These are phyloP conservation scores for Machimus rusticus DNA, from an alignment of 2,888 invertebrate genomes.

Conservation along the genomic window DNA sequence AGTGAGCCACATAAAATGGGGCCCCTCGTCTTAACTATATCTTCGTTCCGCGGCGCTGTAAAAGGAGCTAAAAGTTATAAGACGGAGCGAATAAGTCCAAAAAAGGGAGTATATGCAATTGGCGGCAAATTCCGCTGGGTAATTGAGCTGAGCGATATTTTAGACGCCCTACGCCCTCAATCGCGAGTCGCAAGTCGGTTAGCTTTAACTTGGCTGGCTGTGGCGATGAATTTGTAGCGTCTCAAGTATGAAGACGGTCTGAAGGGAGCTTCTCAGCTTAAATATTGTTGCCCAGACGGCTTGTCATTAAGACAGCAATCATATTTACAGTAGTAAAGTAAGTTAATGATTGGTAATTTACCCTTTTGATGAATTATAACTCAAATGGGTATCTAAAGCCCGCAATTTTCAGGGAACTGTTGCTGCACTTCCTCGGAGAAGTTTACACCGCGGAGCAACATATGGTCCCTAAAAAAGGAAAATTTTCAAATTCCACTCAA, in stretches of 20 bases:
- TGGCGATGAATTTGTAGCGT: background rate
- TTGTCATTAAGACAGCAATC: background rate
- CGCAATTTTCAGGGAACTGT: background rate
- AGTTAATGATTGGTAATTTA: background rate
- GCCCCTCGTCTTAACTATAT: background rate
- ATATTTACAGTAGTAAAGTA: background rate
- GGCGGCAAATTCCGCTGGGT: background rate
- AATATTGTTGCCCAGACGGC: background rate
- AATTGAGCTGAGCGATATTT: background rate
- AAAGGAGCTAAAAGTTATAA: background rate
- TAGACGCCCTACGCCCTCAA: background rate
- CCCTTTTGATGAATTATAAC: background rate
- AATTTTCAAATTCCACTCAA: slow-evolving; percentile 7
- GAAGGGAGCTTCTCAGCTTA: background rate
- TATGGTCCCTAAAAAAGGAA: background rate
- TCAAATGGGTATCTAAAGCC: background rate
- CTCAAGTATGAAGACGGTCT: background rate
- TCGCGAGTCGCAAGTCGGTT: background rate
- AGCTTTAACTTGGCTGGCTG: background rate
- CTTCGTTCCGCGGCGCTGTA: background rate
- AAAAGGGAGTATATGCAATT: background rate
- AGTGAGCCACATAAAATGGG: background rate
- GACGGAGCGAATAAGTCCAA: background rate
- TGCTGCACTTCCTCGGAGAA: background rate
- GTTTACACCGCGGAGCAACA: background rate